Conservation (phyloP, 2,113 vertebrate genomes). For the Copsychus sechellarum region DNA sequence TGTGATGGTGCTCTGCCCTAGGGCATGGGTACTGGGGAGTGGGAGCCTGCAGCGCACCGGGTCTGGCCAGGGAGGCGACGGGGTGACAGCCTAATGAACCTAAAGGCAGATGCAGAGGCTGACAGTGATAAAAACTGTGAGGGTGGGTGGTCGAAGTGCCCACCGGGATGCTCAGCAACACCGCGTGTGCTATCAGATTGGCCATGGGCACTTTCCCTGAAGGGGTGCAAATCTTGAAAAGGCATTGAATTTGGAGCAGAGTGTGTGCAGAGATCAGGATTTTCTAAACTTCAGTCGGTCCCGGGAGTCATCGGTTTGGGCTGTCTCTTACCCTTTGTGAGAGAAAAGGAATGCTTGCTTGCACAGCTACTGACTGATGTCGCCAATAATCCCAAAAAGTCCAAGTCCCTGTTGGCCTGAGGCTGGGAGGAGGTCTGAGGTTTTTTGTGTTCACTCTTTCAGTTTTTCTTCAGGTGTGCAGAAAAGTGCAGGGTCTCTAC, state of each 20-base stretch:
- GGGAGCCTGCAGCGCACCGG: not conserved
- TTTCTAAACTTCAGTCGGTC: not conserved
- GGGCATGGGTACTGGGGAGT: not conserved
- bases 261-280: not conserved
- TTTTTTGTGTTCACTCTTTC: not conserved
- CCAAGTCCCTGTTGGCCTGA: not conserved
- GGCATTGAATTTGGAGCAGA: not conserved
- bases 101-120: not conserved
- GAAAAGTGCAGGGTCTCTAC: not conserved
- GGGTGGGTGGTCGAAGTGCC: not conserved
- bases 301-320: not conserved
- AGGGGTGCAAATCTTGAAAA: not conserved
- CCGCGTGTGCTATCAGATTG: not conserved
- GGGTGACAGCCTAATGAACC: not conserved
- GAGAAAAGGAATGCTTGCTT: not conserved
- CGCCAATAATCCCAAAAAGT: not conserved
- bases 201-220: accelerated
- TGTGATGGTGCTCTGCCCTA: not conserved
- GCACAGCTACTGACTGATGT: not conserved
- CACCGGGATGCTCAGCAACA: not conserved
- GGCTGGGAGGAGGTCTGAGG: not conserved
- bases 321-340: not conserved
- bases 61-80: too few species aligned
- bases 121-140: not conserved
- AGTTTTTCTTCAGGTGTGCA: not conserved